phyloP scores from a whole-genome alignment of 2,797 vertebrate species.

The Falco berigora region DNA sequence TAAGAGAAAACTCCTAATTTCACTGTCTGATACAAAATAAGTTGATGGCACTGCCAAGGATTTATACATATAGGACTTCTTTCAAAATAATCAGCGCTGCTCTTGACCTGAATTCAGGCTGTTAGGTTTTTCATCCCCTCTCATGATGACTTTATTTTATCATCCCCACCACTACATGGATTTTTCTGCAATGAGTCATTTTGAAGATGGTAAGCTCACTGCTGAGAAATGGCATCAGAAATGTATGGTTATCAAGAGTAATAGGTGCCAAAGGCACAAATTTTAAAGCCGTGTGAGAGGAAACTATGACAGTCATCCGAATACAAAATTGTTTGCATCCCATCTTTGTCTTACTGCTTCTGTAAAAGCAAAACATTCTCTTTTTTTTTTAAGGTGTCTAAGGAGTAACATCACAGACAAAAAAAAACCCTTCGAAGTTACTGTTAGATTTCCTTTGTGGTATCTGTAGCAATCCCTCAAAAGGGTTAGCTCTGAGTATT shows the following conservation, averaged over 20 bases:
- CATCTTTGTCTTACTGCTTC: background rate
- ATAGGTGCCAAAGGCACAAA: slow-evolving; percentile 19
- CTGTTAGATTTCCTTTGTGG: slow-evolving; percentile 3
- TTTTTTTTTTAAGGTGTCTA: background rate
- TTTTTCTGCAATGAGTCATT: slow-evolving; percentile 55
- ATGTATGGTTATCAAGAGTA: slow-evolving; percentile 22
- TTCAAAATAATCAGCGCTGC: background rate
- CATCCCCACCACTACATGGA: background rate
- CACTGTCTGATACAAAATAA: background rate
- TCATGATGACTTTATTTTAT: slow-evolving; percentile 40
- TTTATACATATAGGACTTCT: background rate
- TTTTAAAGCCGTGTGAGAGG: background rate
- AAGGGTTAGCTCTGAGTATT: background rate
- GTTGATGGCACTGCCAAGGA: background rate
- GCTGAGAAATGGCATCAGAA: slow-evolving; percentile 28
- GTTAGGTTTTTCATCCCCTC: background rate
- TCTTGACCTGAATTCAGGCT: slow-evolving; percentile 49
- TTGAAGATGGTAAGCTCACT: background rate
- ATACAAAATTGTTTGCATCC: slow-evolving; percentile 22
- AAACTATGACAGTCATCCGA: background rate
- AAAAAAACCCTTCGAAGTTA: background rate
- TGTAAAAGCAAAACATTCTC: slow-evolving; percentile 7
- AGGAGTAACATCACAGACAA: background rate
- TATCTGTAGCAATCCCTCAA: slow-evolving; percentile 5
- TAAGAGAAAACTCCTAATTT: slow-evolving; percentile 20